Percentiles rank a stretch among this genome's conserved stretches.
Conservation (phyloP, 2,113 vertebrate genomes). For the Anolis carolinensis region DNA sequence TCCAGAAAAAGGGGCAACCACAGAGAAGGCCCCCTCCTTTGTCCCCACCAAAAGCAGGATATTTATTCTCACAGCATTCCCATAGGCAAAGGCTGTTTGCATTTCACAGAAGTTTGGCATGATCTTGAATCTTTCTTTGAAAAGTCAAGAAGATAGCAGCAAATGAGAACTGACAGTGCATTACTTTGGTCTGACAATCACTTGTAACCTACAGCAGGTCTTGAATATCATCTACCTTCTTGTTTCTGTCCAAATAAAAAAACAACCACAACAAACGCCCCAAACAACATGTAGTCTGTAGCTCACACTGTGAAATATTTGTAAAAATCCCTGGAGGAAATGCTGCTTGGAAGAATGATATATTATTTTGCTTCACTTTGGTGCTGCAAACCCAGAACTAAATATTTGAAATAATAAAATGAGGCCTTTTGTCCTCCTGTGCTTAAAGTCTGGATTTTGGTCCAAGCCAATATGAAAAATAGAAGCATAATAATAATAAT, state of each 20-base stretch:
- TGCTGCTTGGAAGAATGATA: conserved; percentile 19
- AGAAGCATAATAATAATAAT: not conserved
- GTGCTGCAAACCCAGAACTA: conserved; percentile 16
- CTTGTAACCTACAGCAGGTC: not conserved
- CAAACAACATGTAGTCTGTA: not conserved
- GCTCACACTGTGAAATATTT: conserved; percentile 10
- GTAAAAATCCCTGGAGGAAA: not conserved
- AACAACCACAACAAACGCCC: not conserved
- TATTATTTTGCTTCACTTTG: conserved; percentile 54
- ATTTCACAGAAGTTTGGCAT: not conserved
- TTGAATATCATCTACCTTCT: conserved; percentile 29
- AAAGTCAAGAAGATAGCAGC: conserved; percentile 6
- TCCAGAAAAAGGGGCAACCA: too few relatives aligned
- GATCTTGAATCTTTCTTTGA: not conserved
- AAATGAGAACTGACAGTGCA: conserved; percentile 34
- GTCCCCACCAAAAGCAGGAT: too few relatives aligned
- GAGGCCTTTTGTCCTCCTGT: rapidly evolving
- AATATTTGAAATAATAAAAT: not conserved
- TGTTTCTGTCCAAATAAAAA: not conserved
- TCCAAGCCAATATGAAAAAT: not conserved
- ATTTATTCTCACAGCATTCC: not conserved
- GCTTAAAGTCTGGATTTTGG: conserved; percentile 36
- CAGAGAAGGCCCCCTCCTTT: too few relatives aligned
- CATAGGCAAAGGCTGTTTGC: not conserved
- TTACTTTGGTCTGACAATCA: conserved; percentile 51